Conservation (phyloP, 2,888 invertebrate species). For the Ochropleura leucogaster region DNA sequence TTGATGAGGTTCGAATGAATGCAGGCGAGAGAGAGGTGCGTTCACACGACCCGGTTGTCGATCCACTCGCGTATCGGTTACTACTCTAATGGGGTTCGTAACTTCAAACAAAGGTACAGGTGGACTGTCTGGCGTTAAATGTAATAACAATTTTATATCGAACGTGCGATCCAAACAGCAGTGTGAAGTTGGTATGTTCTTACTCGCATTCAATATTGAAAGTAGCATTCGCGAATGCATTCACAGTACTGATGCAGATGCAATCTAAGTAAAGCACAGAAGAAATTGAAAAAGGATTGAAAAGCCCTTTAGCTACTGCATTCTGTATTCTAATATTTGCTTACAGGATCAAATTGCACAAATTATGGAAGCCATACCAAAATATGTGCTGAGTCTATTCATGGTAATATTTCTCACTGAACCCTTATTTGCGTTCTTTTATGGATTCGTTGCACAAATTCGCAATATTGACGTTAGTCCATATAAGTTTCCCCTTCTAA, state of each 20-base stretch:
- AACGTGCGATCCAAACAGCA: conserved; percentile 12
- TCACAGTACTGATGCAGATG: conserved; percentile 30
- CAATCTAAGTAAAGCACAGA: conserved; percentile 9
- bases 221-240: conserved; percentile 13
- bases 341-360: conserved; percentile 12
- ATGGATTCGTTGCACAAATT: neutral
- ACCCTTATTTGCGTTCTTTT: neutral
- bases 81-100: conserved; percentile 54
- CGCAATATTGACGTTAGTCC: neutral
- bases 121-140: conserved; percentile 44
- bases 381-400: neutral
- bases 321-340: conserved; percentile 15
- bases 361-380: conserved; percentile 6
- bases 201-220: conserved; percentile 15
- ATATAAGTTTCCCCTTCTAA: neutral
- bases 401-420: neutral
- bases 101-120: conserved; percentile 56
- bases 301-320: neutral
- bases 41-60: conserved; percentile 53
- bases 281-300: conserved; percentile 4
- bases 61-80: conserved; percentile 52
- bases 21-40: conserved; percentile 44
- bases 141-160: conserved; percentile 44
- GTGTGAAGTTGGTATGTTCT: conserved; percentile 18
- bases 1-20: conserved; percentile 75